Percentiles rank a stretch among this genome's conserved stretches.
Conservation (phyloP, 2,888 invertebrate species). For the Rotaria macrura region DNA sequence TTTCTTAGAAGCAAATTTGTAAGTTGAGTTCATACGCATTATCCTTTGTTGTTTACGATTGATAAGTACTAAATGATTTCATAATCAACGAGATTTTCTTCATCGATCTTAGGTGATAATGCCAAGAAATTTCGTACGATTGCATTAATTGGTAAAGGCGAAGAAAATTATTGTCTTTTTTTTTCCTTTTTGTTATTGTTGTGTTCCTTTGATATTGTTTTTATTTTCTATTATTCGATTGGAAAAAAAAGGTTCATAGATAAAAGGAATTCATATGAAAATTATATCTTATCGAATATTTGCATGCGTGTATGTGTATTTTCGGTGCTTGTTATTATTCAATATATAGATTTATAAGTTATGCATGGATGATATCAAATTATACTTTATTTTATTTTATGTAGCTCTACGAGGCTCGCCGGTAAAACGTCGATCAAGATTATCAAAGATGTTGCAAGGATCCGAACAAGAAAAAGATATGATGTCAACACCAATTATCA, state of each 20-base stretch:
- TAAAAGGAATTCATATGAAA: background rate
- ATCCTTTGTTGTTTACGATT: background rate
- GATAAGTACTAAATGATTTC: too few relatives aligned
- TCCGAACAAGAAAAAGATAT: background rate
- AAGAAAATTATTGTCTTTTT: background rate
- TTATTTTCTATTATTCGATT: background rate
- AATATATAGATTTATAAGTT: too few relatives aligned
- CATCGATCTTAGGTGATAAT: background rate
- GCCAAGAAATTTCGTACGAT: slow-evolving; percentile 10
- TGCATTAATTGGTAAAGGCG: background rate
- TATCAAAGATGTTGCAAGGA: background rate
- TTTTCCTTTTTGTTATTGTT: background rate
- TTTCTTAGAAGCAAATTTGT: background rate
- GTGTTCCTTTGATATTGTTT: background rate
- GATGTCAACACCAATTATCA: background rate
- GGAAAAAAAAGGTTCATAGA: background rate
- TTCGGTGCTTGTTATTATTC: background rate
- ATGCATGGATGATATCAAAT: too few relatives aligned
- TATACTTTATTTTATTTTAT: background rate
- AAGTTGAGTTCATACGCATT: background rate
- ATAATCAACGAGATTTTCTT: too few relatives aligned
- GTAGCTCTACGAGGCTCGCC: slow-evolving; percentile 1
- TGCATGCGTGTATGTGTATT: background rate
- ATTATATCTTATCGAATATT: background rate
- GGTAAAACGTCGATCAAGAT: background rate